Percentiles rank a stretch among this genome's conserved stretches.
Conservation (phyloP, 2,888 invertebrate species). For the Sesia apiformis region DNA sequence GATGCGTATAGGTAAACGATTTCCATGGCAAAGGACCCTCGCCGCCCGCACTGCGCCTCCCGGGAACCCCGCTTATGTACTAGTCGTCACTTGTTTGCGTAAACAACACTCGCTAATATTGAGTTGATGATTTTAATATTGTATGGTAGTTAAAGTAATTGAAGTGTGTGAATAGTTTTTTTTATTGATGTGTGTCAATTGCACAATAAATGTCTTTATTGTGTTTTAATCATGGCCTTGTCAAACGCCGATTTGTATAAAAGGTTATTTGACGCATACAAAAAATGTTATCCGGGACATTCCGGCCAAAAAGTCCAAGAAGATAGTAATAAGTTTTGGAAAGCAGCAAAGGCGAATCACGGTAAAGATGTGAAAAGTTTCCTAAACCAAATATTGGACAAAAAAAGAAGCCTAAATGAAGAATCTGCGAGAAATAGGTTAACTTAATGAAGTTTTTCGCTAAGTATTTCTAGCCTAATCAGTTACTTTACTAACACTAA, state of each 20-base stretch:
- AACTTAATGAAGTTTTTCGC: background rate
- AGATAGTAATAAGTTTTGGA: background rate
- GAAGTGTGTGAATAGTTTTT: background rate
- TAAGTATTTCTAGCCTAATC: background rate
- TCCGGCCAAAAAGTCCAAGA: background rate
- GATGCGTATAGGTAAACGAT: background rate
- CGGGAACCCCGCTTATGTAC: background rate
- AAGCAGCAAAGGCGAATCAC: background rate
- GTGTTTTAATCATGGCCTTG: background rate
- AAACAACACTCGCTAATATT: background rate
- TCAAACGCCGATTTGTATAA: background rate
- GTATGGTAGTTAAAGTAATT: too few species aligned
- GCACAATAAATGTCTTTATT: background rate
- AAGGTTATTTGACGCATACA: background rate
- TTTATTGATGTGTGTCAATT: background rate
- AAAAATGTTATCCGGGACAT: background rate
- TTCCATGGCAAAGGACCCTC: conserved; percentile 1
- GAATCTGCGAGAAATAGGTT: background rate
- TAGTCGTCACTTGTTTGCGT: conserved; percentile 1
- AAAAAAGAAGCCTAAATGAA: background rate
- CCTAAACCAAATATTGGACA: background rate
- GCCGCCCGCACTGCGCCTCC: conserved; percentile 1
- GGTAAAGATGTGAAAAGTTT: background rate
- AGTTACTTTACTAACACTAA: background rate
- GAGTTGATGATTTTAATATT: background rate